phyloP scores from a whole-genome alignment of 1,140 invertebrate genomes.

The Pseudobourletiella spinata region DNA sequence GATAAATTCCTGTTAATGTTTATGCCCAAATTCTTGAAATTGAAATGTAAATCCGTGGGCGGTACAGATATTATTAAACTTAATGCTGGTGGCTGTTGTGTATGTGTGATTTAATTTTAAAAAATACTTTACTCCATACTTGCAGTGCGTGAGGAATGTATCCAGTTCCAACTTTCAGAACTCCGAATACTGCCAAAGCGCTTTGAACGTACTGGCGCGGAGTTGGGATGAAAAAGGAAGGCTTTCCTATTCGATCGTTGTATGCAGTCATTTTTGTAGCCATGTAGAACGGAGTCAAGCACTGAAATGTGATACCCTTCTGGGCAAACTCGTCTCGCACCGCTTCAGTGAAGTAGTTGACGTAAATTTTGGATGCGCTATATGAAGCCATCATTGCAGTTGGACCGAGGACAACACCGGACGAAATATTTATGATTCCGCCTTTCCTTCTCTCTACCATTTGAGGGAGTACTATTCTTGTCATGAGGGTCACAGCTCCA shows the following conservation, averaged over 20 bases:
- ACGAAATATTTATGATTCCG: conserved; percentile 85
- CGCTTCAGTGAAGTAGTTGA: conserved; percentile 73
- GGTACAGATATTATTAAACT: background rate
- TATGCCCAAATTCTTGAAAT: too few species aligned
- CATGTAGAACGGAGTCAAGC: conserved; percentile 56
- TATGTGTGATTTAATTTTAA: too few species aligned
- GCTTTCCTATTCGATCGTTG: background rate
- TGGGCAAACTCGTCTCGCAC: conserved; percentile 64
- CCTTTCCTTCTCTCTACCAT: conserved; percentile 79
- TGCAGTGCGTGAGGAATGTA: background rate
- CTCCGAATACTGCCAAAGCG: background rate
- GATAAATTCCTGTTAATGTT: too few species aligned
- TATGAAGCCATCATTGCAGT: conserved; percentile 76
- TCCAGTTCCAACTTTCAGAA: background rate
- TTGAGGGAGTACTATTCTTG: conserved; percentile 66
- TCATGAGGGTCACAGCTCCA: conserved; percentile 65
- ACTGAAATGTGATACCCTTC: conserved; percentile 70
- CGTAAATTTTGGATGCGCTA: conserved; percentile 77
- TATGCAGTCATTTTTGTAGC: conserved; percentile 48
- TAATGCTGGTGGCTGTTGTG: too few species aligned
- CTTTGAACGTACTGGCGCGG: background rate
- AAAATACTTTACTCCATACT: too few species aligned
- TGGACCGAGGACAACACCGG: conserved; percentile 65
- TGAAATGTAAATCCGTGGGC: too few species aligned
- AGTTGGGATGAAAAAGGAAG: background rate